These are phyloP conservation scores for Datnioides undecimradiatus DNA, from an alignment of 2,113 vertebrate genomes.

Conservation along the genomic window DNA sequence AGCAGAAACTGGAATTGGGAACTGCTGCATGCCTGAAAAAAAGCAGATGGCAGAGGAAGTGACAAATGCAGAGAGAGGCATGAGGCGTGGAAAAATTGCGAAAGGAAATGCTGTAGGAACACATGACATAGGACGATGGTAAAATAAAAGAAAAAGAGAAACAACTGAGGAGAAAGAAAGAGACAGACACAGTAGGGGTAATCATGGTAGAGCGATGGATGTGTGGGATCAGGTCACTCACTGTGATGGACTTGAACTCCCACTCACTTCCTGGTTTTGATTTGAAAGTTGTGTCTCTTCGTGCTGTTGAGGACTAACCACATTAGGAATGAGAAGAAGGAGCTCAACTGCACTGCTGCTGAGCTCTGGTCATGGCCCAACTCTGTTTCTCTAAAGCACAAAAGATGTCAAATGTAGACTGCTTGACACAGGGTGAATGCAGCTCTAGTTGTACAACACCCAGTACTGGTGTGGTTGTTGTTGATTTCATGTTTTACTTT, in stretches of 20 bases:
- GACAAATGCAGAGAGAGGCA: not conserved
- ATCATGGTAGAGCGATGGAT: slow-evolving; percentile 17
- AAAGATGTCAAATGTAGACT: slow-evolving; percentile 31
- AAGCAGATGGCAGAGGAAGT: slow-evolving; percentile 4
- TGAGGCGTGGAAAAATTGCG: slow-evolving; percentile 9
- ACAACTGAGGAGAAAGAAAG: slow-evolving; percentile 35
- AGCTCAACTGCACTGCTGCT: slow-evolving; percentile 35
- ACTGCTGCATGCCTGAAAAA: slow-evolving; percentile 3
- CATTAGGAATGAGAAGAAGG: slow-evolving; percentile 46
- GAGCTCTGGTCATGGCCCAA: slow-evolving; percentile 49
- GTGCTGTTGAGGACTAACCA: slow-evolving; percentile 60
- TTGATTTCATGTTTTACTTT: not conserved
- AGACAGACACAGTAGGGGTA: slow-evolving; percentile 12
- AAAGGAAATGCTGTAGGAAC: not conserved
- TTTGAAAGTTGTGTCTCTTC: slow-evolving; percentile 44
- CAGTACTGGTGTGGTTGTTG: not conserved
- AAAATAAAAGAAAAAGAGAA: slow-evolving; percentile 28
- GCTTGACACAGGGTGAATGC: slow-evolving; percentile 5
- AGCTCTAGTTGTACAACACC: slow-evolving; percentile 14
- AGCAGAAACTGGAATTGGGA: slow-evolving; percentile 8
- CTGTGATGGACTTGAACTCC: slow-evolving; percentile 49
- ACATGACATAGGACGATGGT: not conserved
- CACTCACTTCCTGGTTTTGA: slow-evolving; percentile 15
- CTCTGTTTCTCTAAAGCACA: slow-evolving; percentile 53
- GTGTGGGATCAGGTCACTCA: slow-evolving; percentile 40